phyloP scores from a whole-genome alignment of 2,113 vertebrate genomes.

The Malurus elegans region DNA sequence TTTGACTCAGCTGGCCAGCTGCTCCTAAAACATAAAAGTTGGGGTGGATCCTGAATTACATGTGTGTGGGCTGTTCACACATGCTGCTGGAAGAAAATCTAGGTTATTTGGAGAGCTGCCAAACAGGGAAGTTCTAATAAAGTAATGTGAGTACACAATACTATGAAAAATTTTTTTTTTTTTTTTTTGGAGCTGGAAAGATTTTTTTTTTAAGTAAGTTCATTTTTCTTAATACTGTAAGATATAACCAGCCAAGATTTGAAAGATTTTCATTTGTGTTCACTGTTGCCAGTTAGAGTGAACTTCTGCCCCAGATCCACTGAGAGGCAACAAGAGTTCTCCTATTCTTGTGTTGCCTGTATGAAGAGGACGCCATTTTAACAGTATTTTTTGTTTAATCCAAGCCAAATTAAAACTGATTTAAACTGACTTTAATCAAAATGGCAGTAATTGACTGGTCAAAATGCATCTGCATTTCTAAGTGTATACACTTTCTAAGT shows the following conservation, averaged over 20 bases:
- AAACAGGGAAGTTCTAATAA: not conserved
- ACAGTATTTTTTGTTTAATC: not conserved
- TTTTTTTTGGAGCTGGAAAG: not conserved
- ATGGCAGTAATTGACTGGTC: not conserved
- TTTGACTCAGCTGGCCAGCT: not conserved
- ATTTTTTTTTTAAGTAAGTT: not conserved
- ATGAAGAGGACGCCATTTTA: not conserved
- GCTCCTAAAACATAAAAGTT: not conserved
- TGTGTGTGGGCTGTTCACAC: not conserved
- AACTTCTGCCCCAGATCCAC: not conserved
- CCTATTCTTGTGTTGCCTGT: not conserved
- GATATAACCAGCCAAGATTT: not conserved
- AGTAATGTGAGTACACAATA: not conserved
- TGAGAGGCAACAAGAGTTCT: not conserved
- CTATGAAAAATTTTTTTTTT: not conserved
- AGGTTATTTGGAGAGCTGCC: not conserved
- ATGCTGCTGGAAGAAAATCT: not conserved
- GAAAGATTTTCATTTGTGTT: not conserved
- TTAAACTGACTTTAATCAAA: not conserved
- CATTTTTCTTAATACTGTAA: not conserved
- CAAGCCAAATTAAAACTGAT: not conserved
- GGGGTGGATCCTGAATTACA: not conserved
- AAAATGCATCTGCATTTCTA: not conserved
- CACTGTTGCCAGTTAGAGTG: not conserved
- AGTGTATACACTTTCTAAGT: not conserved